Conservation (phyloP, 2,888 invertebrate genomes). For the Melanophora roralis region DNA sequence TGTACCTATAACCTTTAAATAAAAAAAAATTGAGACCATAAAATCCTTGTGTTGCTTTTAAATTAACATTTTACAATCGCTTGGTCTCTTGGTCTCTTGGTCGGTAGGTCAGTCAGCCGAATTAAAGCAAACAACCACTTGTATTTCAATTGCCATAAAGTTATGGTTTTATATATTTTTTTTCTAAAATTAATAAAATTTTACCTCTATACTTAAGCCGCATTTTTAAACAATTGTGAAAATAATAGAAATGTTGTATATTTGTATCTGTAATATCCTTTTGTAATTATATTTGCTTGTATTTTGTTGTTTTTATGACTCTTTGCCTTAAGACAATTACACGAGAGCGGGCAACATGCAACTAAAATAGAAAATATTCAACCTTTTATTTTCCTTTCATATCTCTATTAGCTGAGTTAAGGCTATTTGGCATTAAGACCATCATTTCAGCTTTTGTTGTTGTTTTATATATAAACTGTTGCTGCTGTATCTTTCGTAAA, state of each 20-base stretch:
- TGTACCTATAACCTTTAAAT: conserved; percentile 12
- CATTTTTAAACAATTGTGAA: conserved; percentile 23
- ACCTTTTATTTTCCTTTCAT: neutral
- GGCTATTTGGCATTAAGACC: conserved; percentile 36
- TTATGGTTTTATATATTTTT: conserved; percentile 3
- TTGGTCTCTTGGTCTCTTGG: no score
- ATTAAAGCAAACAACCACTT: neutral
- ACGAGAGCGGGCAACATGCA: neutral
- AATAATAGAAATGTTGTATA: conserved; percentile 6
- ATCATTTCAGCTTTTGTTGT: neutral
- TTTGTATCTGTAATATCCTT: neutral
- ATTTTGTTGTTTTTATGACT: conserved; percentile 2
- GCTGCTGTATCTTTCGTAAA: neutral
- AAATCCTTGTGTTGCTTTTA: conserved; percentile 34
- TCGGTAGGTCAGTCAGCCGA: no score
- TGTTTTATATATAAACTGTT: neutral
- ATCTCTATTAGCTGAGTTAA: conserved; percentile 32
- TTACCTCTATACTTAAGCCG: conserved; percentile 20
- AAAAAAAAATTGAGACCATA: conserved; percentile 52
- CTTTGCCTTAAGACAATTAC: conserved; percentile 4
- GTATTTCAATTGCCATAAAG: conserved; percentile 20
- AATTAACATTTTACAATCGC: conserved; percentile 32
- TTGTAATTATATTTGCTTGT: neutral
- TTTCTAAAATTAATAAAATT: neutral
- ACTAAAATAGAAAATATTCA: conserved; percentile 29